A percentile compares a stretch with the other conserved stretches of the same genome.
phyloP scores from a whole-genome alignment of 2,888 invertebrate species.

The Leucozona laternaria region DNA sequence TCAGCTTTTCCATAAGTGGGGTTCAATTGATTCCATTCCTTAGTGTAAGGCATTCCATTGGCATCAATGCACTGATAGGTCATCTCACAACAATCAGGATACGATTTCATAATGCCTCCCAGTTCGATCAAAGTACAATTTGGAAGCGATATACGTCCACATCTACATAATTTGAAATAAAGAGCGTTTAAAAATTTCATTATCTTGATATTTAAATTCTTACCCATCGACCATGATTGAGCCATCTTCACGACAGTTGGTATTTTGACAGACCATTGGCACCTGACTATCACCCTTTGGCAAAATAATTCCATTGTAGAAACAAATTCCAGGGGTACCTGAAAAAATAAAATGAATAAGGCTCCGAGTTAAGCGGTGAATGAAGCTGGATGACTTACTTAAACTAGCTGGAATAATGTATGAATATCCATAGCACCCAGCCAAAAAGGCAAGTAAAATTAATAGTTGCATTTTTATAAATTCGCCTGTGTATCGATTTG shows the following conservation, averaged over 20 bases:
- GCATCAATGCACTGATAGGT: constrained; percentile 74
- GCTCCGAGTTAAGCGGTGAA: background rate
- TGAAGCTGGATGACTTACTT: constrained; percentile 32
- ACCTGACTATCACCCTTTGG: constrained; percentile 76
- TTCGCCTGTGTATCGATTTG: background rate
- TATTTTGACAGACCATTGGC: constrained; percentile 76
- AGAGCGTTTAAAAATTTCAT: background rate
- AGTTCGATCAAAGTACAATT: constrained; percentile 76
- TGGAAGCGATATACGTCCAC: constrained; percentile 75
- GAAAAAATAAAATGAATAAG: background rate
- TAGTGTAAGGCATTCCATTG: constrained; percentile 60
- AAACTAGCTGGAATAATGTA: constrained; percentile 48
- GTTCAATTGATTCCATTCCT: constrained; percentile 52
- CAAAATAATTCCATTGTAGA: constrained; percentile 77
- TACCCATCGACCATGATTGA: constrained; percentile 78
- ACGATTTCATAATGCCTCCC: constrained; percentile 72
- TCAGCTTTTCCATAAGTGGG: background rate
- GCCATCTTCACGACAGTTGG: constrained; percentile 77
- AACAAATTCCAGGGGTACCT: constrained; percentile 76
- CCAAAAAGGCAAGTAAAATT: constrained; percentile 20
- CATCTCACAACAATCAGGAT: constrained; percentile 78
- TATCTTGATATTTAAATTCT: background rate
- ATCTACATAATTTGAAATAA: constrained; percentile 63
- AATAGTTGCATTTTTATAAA: background rate
- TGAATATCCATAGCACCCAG: constrained; percentile 54